Evolutionary conservation across 2,113 vertebrate genomes (phyloP).

Genomic region (Tachysurus fulvidraco): DNA sequence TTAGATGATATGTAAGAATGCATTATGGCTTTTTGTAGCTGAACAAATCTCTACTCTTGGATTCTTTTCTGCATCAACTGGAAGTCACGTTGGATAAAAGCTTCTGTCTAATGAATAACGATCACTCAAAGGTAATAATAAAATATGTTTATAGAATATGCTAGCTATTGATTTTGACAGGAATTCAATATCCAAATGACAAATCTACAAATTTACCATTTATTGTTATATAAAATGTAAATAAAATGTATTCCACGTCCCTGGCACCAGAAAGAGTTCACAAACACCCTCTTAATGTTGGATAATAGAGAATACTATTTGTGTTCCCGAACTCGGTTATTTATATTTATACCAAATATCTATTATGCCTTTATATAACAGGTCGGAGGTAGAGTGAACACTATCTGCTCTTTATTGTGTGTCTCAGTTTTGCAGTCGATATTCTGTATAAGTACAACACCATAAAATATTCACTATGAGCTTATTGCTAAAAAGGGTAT

Average conservation of each 20-base stretch:
- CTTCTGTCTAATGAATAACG: background rate
- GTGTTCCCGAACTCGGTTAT: background rate
- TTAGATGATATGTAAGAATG: background rate
- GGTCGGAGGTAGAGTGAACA: constrained; percentile 3
- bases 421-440: constrained; percentile 60
- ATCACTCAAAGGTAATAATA: background rate
- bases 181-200: background rate
- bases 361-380: background rate
- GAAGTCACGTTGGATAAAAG: background rate
- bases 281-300: background rate
- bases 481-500: constrained; percentile 70
- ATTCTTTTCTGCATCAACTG: background rate
- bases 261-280: background rate
- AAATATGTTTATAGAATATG: background rate
- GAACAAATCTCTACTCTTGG: background rate
- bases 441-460: constrained; percentile 68
- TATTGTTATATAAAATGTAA: background rate
- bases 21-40: constrained; percentile 7
- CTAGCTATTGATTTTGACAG: background rate
- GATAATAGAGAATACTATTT: background rate
- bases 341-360: background rate
- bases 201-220: background rate
- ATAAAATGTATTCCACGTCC: background rate
- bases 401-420: constrained; percentile 44
- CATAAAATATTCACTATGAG: constrained; percentile 79